phyloP scores from a whole-genome alignment of 2,113 vertebrate species.

The Lepisosteus osseus region DNA sequence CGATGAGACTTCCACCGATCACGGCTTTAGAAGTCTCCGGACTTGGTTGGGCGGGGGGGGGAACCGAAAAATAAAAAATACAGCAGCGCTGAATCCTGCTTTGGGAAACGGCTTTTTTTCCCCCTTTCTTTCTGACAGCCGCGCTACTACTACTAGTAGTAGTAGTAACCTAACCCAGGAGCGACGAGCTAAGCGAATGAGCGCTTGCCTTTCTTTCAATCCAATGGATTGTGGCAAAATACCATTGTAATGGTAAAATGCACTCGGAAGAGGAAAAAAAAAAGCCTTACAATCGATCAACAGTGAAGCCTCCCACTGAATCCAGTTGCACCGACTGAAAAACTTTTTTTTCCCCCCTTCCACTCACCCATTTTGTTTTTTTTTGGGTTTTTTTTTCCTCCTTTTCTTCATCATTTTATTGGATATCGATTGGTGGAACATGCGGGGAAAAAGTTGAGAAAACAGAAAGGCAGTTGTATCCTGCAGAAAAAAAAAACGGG shows the following conservation, averaged over 20 bases:
- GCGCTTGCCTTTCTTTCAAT: slow-evolving; percentile 70
- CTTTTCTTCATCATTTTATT: slow-evolving; percentile 12
- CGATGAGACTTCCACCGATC: not conserved
- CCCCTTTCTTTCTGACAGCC: slow-evolving; percentile 20
- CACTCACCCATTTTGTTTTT: slow-evolving; percentile 36
- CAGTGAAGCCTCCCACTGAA: slow-evolving; percentile 46
- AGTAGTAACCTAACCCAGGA: slow-evolving; percentile 16
- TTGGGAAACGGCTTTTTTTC: slow-evolving; percentile 20
- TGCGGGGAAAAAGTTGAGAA: slow-evolving; percentile 9
- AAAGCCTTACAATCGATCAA: slow-evolving; percentile 65
- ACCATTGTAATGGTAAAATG: slow-evolving; percentile 90
- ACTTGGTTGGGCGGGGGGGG: not conserved
- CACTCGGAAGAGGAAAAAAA: slow-evolving; percentile 66
- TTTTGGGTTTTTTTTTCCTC: not conserved
- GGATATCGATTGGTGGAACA: slow-evolving; percentile 4
- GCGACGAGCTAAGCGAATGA: slow-evolving; percentile 25
- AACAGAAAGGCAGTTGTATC: slow-evolving; percentile 14
- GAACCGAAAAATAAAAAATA: slow-evolving; percentile 1
- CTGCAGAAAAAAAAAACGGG: slow-evolving; percentile 13
- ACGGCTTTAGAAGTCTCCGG: not conserved
- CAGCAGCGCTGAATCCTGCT: slow-evolving; percentile 8
- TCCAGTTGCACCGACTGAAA: slow-evolving; percentile 25
- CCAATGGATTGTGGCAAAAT: slow-evolving; percentile 77
- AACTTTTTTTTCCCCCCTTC: slow-evolving; percentile 10
- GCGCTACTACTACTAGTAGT: not conserved